Evolutionary conservation across 2,113 vertebrate genomes (phyloP).

Genomic region (Chamaetylas fuelleborni): DNA sequence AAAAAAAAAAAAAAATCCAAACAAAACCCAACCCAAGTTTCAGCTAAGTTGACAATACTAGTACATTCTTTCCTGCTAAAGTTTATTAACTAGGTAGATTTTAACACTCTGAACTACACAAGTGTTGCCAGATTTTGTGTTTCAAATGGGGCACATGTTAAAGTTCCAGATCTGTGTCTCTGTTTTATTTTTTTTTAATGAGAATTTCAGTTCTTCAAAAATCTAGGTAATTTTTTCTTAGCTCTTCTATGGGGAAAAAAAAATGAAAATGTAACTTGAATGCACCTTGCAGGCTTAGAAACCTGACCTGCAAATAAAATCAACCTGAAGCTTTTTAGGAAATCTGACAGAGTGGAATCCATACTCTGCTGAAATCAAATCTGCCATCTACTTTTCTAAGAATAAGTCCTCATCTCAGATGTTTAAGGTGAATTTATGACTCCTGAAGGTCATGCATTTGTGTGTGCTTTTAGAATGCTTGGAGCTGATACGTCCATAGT

Average conservation of each 20-base stretch:
- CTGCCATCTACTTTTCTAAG: background rate
- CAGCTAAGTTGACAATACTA: background rate
- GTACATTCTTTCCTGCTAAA: background rate
- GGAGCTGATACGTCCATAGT: background rate
- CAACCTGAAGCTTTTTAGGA: background rate
- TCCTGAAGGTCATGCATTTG: background rate
- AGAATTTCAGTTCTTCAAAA: background rate
- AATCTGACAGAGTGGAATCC: background rate
- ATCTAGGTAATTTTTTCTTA: background rate
- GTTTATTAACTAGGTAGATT: background rate
- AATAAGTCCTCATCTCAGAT: slow-evolving; percentile 13
- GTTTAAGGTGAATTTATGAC: slow-evolving; percentile 4
- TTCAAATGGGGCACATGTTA: background rate
- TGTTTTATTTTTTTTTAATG: background rate
- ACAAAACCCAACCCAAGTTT: background rate
- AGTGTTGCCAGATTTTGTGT: background rate
- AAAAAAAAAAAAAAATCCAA: background rate
- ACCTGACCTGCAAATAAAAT: slow-evolving; percentile 15
- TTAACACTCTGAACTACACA: background rate
- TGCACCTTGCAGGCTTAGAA: background rate
- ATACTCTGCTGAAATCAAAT: slow-evolving; percentile 28
- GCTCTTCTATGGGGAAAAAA: background rate
- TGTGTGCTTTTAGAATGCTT: background rate
- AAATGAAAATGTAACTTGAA: background rate
- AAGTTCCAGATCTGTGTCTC: background rate